phyloP scores from a whole-genome alignment of 2,797 vertebrate genomes.

The Myotis myotis region DNA sequence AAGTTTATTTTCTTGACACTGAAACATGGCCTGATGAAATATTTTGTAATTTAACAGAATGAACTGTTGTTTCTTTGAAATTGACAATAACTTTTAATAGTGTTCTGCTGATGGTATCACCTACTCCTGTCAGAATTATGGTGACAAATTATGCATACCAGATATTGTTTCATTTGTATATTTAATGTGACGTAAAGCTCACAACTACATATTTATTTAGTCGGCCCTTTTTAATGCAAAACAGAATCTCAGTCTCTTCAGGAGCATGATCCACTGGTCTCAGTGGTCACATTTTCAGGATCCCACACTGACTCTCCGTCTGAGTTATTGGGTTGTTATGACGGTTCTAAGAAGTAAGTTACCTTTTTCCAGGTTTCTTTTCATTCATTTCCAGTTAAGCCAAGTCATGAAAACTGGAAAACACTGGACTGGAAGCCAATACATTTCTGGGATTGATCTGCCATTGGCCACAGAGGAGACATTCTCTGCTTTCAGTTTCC shows the following conservation, averaged over 20 bases:
- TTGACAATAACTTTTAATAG: neutral
- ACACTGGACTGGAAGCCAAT: neutral
- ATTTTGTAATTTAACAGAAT: constrained; percentile 29
- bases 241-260: neutral
- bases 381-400: neutral
- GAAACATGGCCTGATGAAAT: neutral
- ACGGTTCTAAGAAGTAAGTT: neutral
- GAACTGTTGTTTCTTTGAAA: neutral
- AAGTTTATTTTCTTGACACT: neutral
- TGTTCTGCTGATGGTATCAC: neutral
- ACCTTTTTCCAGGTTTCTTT: neutral
- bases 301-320: neutral
- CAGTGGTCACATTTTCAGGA: neutral
- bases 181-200: neutral
- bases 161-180: neutral
- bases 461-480: neutral
- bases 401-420: neutral
- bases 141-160: neutral
- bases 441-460: neutral
- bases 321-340: neutral
- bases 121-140: neutral
- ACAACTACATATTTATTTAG: neutral
- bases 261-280: neutral
- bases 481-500: neutral
- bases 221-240: neutral